Conservation (phyloP, 2,113 vertebrate genomes). For the Cyprinodon tularosa region DNA sequence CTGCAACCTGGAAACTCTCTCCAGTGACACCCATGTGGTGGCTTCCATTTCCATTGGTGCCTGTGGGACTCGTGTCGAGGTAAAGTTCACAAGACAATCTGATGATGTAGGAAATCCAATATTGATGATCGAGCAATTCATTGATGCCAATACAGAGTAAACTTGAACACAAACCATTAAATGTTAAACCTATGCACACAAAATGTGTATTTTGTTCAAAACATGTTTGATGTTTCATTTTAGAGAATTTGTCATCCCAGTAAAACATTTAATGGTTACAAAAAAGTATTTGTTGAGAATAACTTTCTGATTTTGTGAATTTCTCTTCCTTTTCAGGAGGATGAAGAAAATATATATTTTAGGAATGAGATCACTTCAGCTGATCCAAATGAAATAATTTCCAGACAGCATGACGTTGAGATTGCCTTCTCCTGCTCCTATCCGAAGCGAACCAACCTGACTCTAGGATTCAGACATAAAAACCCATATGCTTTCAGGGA, state of each 20-base stretch:
- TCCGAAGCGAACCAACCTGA: constrained; percentile 54
- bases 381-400: constrained; percentile 30
- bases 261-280: too few species aligned
- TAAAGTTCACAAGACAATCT: neutral
- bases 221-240: too few species aligned
- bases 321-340: constrained; percentile 51
- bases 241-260: too few species aligned
- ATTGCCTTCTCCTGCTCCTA: constrained; percentile 57
- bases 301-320: too few species aligned
- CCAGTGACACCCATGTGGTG: constrained; percentile 49
- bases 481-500: constrained; percentile 50
- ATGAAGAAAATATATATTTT: constrained; percentile 52
- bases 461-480: constrained; percentile 49
- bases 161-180: too few species aligned
- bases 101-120: too few species aligned
- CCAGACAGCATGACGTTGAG: constrained; percentile 49
- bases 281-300: too few species aligned
- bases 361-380: constrained; percentile 60
- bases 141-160: too few species aligned
- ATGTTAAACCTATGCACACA: neutral
- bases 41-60: constrained; percentile 17
- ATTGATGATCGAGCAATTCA: neutral
- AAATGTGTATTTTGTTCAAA: neutral
- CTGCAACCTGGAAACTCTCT: constrained; percentile 44
- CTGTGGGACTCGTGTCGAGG: constrained; percentile 43